Evolutionary conservation across 1,140 invertebrate genomes (phyloP).

Genomic region (Stenopsyche tienmushanensis): DNA sequence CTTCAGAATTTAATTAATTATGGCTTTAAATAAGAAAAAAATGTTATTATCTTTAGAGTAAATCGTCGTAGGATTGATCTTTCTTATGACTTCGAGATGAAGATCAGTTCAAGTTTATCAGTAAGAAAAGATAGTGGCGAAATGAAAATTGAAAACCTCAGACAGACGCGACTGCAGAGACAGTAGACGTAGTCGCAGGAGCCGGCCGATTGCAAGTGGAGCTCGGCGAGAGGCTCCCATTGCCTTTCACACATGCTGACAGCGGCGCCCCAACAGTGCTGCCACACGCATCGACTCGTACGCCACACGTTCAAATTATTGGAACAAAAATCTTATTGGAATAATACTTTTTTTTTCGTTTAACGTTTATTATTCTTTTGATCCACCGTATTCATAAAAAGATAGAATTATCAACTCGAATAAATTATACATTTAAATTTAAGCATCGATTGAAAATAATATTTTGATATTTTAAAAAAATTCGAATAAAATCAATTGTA

Average conservation of each 20-base stretch:
- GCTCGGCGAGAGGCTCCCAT: constrained; percentile 55
- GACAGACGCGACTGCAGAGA: constrained; percentile 52
- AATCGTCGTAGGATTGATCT: neutral
- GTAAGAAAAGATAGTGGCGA: neutral
- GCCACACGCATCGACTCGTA: neutral
- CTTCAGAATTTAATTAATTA: constrained; percentile 12
- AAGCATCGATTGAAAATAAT: too few relatives aligned
- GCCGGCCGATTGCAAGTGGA: constrained; percentile 47
- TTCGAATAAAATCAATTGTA: too few relatives aligned
- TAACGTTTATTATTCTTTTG: neutral
- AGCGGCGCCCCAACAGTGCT: neutral
- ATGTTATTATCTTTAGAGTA: neutral
- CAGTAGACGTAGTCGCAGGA: too few relatives aligned
- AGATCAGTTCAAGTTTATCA: neutral
- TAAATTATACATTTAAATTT: too few relatives aligned
- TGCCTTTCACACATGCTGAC: constrained; percentile 45
- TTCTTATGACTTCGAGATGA: neutral
- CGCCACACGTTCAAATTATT: too few relatives aligned
- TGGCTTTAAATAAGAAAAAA: constrained; percentile 14
- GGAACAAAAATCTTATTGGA: too few relatives aligned
- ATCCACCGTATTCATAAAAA: neutral
- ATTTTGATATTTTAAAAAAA: too few relatives aligned
- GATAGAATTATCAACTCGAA: too few relatives aligned
- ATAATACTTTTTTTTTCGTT: neutral
- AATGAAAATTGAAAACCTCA: constrained; percentile 45